Percentiles rank a stretch among this genome's conserved stretches.
phyloP scores from a whole-genome alignment of 2,113 vertebrate species.

The Tupaia tana region DNA sequence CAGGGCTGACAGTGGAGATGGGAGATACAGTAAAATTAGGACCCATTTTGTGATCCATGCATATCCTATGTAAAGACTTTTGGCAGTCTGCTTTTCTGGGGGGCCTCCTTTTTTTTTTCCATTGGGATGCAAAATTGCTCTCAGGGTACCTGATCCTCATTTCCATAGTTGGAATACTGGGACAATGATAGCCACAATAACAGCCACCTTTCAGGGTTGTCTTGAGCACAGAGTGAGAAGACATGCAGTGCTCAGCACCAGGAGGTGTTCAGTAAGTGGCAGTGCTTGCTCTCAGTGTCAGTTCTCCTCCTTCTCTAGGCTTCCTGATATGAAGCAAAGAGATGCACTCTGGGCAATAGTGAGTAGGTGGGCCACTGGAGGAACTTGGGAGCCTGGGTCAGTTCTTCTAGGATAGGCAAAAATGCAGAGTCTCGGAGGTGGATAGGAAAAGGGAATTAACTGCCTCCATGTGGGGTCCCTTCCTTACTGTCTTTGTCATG shows the following conservation, averaged over 20 bases:
- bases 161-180: not conserved
- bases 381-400: not conserved
- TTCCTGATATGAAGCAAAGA: not conserved
- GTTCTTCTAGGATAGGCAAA: not conserved
- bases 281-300: no score
- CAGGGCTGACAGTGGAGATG: not conserved
- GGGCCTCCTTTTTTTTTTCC: no score
- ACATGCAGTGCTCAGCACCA: not conserved
- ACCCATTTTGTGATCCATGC: not conserved
- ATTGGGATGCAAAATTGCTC: not conserved
- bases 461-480: not conserved
- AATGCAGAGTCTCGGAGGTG: not conserved
- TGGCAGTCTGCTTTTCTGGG: not conserved
- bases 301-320: not conserved
- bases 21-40: not conserved
- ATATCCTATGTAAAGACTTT: not conserved
- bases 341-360: not conserved
- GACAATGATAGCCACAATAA: not conserved
- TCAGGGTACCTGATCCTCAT: not conserved
- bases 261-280: no score
- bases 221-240: not conserved
- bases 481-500: not conserved
- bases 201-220: not conserved
- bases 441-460: not conserved
- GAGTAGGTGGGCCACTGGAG: not conserved